Base-by-base conservation (phyloP, 2,113 vertebrate genomes). In the Rhinichthys klamathensis region DNA sequence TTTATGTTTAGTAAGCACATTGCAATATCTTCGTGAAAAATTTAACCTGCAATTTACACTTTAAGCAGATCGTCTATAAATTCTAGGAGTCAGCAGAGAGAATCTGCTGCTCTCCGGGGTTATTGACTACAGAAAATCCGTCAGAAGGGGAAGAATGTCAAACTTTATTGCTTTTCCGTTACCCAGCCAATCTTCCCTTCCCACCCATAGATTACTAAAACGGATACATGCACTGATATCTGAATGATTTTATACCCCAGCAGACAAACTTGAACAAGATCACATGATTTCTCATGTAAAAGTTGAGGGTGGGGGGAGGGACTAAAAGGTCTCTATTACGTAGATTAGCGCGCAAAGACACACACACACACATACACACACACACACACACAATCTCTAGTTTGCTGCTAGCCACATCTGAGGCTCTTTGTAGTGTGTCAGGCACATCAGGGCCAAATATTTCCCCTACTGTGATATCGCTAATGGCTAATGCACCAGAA, bases 61-160 rank as follows among this genome's bases (percentile, higher is more conserved):
- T n/a, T n/a, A 46, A 65, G 38, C 87, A 80, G 90, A 84, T 86
- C 87, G 35, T 82, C 8, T 49, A 6, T 35, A 23, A n/a, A 69
- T 32, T 69, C 61, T 61, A 49, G 61, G 10, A 49, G 41, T 69
- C 60, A 81, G 79, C 79, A 51, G 79, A 69, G 35, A 63, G 5
- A 67, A 81, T 67, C 25, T 81, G 41, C 44, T 67, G 44, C 79
- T 81, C 25, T 51, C 41, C 32, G 79, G 27, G 18, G 16, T 67
- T 67, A 81, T 81, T 51, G 79, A 46, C 41, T 15, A 63, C 41
- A 49, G 79, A 81, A 67, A 81, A 30, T 51, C 61, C 67, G 41
- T 81, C 44, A 81, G 79, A 49, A 32, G 38, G 77, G 58, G 41
- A 80, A 80, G 58, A 38, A 46, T 80, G 77, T 61, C 79, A 49